Conservation (phyloP, 1,140 invertebrate genomes). For the Drosophila elegans region DNA sequence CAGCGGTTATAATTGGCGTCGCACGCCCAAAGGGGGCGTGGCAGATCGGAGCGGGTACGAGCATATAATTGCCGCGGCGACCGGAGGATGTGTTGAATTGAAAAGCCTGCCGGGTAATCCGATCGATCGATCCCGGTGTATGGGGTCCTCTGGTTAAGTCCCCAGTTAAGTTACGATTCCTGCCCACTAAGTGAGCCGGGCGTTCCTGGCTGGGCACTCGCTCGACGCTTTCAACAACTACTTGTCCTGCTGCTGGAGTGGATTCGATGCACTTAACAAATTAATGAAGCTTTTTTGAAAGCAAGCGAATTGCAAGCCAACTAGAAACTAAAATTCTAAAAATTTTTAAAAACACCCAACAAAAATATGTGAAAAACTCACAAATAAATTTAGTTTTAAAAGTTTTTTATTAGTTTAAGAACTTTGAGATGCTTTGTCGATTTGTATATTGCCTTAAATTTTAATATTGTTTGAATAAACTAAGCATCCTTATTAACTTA, state of each 20-base stretch:
- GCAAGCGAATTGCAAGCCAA: too few relatives aligned
- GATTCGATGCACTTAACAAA: slow-evolving; percentile 12
- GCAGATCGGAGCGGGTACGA: slow-evolving; percentile 13
- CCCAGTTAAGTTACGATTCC: slow-evolving; percentile 61
- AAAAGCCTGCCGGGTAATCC: slow-evolving; percentile 82
- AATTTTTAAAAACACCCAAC: too few relatives aligned
- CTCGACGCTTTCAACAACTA: slow-evolving; percentile 81
- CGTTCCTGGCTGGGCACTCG: slow-evolving; percentile 57
- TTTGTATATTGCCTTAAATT: too few relatives aligned
- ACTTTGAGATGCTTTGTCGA: too few relatives aligned
- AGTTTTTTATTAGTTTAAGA: too few relatives aligned
- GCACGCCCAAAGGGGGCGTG: slow-evolving; percentile 48
- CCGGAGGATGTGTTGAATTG: slow-evolving; percentile 79
- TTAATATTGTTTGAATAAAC: too few relatives aligned
- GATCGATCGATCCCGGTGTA: slow-evolving; percentile 48
- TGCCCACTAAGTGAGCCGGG: slow-evolving; percentile 63
- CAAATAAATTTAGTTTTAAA: too few relatives aligned
- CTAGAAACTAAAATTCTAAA: too few relatives aligned
- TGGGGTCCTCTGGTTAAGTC: not conserved
- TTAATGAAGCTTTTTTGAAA: not conserved
- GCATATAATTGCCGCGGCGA: slow-evolving; percentile 63
- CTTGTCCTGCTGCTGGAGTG: slow-evolving; percentile 42
- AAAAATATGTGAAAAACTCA: too few relatives aligned
- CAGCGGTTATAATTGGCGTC: slow-evolving; percentile 69
- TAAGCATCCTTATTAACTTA: too few relatives aligned